Conservation (phyloP, 2,113 vertebrate species). For the Oxyruncus cristatus region DNA sequence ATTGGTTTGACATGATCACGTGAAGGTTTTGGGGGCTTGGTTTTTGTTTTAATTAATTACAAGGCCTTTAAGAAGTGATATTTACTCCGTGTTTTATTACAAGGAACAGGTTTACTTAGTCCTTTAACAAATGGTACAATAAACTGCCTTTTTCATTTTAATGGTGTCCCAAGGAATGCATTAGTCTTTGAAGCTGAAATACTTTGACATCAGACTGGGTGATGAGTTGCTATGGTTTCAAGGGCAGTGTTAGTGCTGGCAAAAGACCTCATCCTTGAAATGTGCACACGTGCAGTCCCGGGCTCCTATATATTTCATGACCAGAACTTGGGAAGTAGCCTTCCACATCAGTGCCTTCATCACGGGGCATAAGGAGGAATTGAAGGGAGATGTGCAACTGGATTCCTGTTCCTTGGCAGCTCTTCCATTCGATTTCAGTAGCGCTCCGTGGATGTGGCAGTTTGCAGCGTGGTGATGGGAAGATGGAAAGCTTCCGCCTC, state of each 20-base stretch:
- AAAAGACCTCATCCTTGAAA: neutral
- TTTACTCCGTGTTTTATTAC: slow-evolving; percentile 31
- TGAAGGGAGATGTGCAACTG: neutral
- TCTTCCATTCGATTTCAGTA: neutral
- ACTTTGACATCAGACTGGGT: slow-evolving; percentile 71
- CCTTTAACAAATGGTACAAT: slow-evolving; percentile 64
- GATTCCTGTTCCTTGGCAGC: neutral
- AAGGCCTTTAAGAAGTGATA: slow-evolving; percentile 9
- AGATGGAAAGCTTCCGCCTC: neutral
- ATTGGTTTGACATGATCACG: neutral
- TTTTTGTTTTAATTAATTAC: neutral
- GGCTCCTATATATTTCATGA: slow-evolving; percentile 42
- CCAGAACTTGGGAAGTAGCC: neutral
- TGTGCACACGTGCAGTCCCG: neutral
- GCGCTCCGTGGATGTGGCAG: neutral
- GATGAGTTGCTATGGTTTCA: slow-evolving; percentile 72
- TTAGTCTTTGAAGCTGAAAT: slow-evolving; percentile 74
- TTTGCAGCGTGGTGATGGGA: neutral
- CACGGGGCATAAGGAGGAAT: neutral
- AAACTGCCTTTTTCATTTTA: slow-evolving; percentile 47
- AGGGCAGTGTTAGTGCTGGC: slow-evolving; percentile 40
- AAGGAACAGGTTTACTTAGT: slow-evolving; percentile 46
- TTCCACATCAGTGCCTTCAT: neutral
- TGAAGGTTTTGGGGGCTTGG: neutral
- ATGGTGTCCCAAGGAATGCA: slow-evolving; percentile 46